Evolutionary conservation across 1,140 invertebrate species (phyloP).

Genomic region (Polyergus mexicanus): DNA sequence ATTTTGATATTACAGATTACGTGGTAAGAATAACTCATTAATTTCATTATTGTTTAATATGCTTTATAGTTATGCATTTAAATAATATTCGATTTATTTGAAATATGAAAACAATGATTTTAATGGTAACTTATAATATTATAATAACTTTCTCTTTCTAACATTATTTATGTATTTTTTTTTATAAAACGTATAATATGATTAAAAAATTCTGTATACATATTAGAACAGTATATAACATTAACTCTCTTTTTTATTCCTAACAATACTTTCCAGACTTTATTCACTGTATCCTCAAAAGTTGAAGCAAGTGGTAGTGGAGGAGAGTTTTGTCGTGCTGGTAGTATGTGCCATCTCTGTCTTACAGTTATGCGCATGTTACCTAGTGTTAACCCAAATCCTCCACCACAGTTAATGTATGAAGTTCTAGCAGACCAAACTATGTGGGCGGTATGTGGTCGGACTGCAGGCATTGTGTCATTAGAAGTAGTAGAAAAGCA

Average conservation of each 20-base stretch:
- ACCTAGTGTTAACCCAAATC: conserved; percentile 82
- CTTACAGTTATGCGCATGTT: conserved; percentile 89
- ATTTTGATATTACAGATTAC: conserved; percentile 89
- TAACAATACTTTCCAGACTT: conserved; percentile 88
- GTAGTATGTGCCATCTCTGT: conserved; percentile 94
- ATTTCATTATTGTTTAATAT: conserved; percentile 32
- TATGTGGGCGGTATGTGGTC: conserved; percentile 96
- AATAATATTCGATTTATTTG: conserved; percentile 43
- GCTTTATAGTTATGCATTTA: conserved; percentile 24
- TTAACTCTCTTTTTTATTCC: conserved; percentile 68
- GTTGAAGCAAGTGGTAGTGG: conserved; percentile 93
- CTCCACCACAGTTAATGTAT: conserved; percentile 93
- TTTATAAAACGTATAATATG: background rate
- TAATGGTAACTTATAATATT: conserved; percentile 35
- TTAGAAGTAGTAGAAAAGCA: conserved; percentile 91
- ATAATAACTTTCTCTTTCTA: background rate
- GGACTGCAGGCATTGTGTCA: conserved; percentile 94
- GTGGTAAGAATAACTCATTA: conserved; percentile 85
- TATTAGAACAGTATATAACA: conserved; percentile 38
- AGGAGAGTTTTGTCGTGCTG: conserved; percentile 95
- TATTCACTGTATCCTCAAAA: conserved; percentile 93
- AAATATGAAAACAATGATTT: conserved; percentile 18
- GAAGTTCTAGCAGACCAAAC: conserved; percentile 96
- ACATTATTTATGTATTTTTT: conserved; percentile 11
- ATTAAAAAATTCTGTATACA: conserved; percentile 21